phyloP scores from a whole-genome alignment of 2,797 vertebrate species.

The Sebastes variabilis region DNA sequence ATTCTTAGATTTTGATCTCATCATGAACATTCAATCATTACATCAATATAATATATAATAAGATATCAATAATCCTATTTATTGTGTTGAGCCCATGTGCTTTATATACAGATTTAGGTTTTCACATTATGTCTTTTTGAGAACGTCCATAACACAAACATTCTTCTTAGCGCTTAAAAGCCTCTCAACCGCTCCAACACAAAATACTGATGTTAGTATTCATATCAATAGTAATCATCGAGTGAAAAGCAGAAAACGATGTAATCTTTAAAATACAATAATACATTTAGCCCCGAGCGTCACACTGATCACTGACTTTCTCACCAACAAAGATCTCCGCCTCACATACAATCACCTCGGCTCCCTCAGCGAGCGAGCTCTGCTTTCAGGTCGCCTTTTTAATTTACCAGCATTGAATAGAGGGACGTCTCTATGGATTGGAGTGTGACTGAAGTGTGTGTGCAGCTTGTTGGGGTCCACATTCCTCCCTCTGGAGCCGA shows the following conservation, averaged over 20 bases:
- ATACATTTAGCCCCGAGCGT: background rate
- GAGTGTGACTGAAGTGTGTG: slow-evolving; percentile 24
- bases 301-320: background rate
- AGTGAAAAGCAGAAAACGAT: background rate
- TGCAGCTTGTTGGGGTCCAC: slow-evolving; percentile 9
- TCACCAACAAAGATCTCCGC: slow-evolving; percentile 2
- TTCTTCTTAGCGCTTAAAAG: background rate
- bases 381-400: slow-evolving; percentile 40
- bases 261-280: background rate
- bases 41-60: background rate
- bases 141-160: background rate
- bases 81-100: background rate
- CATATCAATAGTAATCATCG: background rate
- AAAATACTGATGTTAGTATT: background rate
- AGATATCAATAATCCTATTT: background rate
- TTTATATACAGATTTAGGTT: background rate
- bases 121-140: background rate
- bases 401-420: slow-evolving; percentile 44
- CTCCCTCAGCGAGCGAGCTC: background rate
- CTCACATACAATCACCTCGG: background rate
- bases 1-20: fast-evolving
- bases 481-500: slow-evolving; percentile 16
- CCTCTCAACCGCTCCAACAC: background rate
- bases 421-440: slow-evolving; percentile 21
- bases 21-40: too few species aligned